Conservation (phyloP, 2,797 vertebrate genomes). For the Distichodus sexfasciatus region DNA sequence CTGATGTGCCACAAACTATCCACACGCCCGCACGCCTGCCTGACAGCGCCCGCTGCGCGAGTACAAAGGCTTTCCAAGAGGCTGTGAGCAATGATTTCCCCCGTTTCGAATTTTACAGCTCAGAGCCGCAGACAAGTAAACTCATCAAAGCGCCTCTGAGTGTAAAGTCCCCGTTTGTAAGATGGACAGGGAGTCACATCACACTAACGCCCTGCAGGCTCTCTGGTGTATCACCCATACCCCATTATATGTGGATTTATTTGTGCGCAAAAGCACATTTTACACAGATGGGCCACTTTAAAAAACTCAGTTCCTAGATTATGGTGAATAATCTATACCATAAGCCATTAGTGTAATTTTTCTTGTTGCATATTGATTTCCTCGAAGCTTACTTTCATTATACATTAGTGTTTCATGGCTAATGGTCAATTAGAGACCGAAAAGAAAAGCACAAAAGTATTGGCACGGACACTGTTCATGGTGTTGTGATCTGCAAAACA, state of each 20-base stretch:
- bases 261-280: not conserved
- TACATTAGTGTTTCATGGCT: conserved; percentile 1
- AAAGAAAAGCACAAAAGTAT: not conserved
- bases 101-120: conserved; percentile 15
- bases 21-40: not conserved
- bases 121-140: conserved; percentile 25
- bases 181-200: not conserved
- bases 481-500: not conserved
- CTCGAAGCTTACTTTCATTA: not conserved
- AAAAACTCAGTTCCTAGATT: not conserved
- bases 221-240: not conserved
- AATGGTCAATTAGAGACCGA: conserved; percentile 24
- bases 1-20: conserved; percentile 27
- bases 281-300: not conserved
- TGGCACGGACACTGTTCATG: not conserved
- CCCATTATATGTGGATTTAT: not conserved
- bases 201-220: not conserved
- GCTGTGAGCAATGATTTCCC: conserved; percentile 14
- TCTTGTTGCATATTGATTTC: conserved; percentile 14
- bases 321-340: not conserved
- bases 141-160: conserved; percentile 6
- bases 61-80: conserved; percentile 28
- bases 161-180: not conserved
- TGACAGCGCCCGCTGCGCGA: conserved; percentile 5
- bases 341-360: conserved; percentile 1